Evolutionary conservation across 2,888 invertebrate species (phyloP), one percentile per base, ranked within the genome.

Genomic region (Pinctada fucata): DNA sequence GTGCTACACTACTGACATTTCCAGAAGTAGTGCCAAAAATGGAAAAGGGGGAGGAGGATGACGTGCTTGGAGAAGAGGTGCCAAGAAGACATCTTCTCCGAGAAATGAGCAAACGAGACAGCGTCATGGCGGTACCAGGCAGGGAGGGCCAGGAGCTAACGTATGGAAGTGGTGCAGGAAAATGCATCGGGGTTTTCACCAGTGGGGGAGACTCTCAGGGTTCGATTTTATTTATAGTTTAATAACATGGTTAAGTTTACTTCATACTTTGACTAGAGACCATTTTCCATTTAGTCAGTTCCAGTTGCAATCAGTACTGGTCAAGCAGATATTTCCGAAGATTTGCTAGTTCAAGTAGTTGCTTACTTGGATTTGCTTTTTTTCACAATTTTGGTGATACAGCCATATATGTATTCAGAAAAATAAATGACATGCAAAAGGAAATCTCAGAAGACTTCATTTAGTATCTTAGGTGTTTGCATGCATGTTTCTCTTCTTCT

Each of bases 191-290:
- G 10, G 98, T 99, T 64, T 97, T 99, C 91, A 99, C 99, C 76
- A 98, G 97, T 91, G 99, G 99, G 87, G 99, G 99, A 76, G 99
- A 99, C 94, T 97, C 98, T 48, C 98, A 95, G 96, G 96, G 96
- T 95, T 82, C 70, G 66, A 50, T 48, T 16, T 6, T 67, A 6
- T 16, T 69, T 47, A 4, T 69, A 48, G 8, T n/a, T n/a, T n/a
- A n/a, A n/a, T n/a, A n/a, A n/a, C n/a, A n/a, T n/a, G 10, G 51
- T 51, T 72, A 16, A 8, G 10, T 72, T 52, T 45, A 45, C 8
- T 64, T 63, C 65, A 50, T n/a, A 52, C 10, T 75, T 67, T 47
- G 10, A 67, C 6, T 47, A n/a, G 47, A 2, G 66, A 47, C 3
- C 13, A 63, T 51, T 13, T 68, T 16, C 31, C 13, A 65, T 65